These are phyloP conservation scores for Diplodus puntazzo DNA, from an alignment of 2,797 vertebrate species.

Conservation along the genomic window DNA sequence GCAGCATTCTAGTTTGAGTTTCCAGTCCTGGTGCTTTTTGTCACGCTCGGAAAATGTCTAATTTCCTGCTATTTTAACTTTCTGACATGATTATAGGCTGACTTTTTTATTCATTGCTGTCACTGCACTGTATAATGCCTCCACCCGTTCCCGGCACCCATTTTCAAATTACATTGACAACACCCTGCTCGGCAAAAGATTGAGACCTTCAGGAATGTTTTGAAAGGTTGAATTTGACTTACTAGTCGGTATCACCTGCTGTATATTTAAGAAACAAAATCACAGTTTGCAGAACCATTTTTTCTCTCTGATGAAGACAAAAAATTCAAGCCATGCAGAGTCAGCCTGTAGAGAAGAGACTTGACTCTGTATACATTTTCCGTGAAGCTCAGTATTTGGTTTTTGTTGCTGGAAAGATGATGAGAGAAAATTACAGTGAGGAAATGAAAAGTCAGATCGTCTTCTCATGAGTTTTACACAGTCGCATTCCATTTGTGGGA, in stretches of 20 bases:
- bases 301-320: not conserved
- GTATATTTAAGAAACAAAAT: constrained; percentile 2
- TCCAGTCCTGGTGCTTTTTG: not conserved
- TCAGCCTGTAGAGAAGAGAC: constrained; percentile 13
- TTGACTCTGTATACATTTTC: constrained; percentile 23
- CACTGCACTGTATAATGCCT: not conserved
- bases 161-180: not conserved
- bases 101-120: not conserved
- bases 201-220: constrained; percentile 3
- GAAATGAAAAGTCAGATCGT: constrained; percentile 1
- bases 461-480: not conserved
- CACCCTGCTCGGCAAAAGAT: not conserved
- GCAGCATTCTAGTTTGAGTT: constrained; percentile 5
- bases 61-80: constrained; percentile 6
- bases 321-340: constrained; percentile 1
- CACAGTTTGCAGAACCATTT: constrained; percentile 5
- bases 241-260: not conserved
- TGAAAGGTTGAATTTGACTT: not conserved
- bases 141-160: not conserved
- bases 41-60: not conserved
- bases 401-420: constrained; percentile 33
- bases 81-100: not conserved
- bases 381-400: constrained; percentile 30
- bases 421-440: constrained; percentile 21
- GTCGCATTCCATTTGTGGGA: too few relatives aligned